phyloP scores from a whole-genome alignment of 2,113 vertebrate species.

The Okapia johnstoni region DNA sequence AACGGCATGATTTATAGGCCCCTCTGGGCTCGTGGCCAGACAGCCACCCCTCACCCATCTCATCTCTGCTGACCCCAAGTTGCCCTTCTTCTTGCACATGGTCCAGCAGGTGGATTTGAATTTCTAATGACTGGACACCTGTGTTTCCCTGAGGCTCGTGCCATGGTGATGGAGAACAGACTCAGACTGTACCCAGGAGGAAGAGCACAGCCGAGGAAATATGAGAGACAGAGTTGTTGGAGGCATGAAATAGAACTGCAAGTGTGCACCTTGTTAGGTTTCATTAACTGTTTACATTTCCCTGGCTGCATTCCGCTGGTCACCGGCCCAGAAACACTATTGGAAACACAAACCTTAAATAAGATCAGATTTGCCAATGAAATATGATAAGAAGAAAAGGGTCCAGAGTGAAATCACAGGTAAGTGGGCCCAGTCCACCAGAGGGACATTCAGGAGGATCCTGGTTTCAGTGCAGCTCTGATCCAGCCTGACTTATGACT shows the following conservation, averaged over 20 bases:
- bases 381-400: conserved; percentile 38
- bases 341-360: conserved; percentile 61
- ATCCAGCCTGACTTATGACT: conserved; percentile 11
- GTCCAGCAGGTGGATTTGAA: conserved; percentile 62
- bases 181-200: not conserved
- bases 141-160: conserved; percentile 48
- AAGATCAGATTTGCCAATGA: conserved; percentile 62
- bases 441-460: not conserved
- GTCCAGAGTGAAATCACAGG: conserved; percentile 42
- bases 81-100: not conserved
- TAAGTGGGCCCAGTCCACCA: conserved; percentile 27
- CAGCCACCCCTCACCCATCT: not conserved
- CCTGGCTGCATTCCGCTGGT: conserved; percentile 66
- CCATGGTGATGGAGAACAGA: conserved; percentile 64
- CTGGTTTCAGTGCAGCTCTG: not conserved
- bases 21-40: conserved; percentile 23
- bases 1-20: conserved; percentile 23
- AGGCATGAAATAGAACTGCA: conserved; percentile 36
- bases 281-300: conserved; percentile 61
- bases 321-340: conserved; percentile 62
- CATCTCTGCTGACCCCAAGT: not conserved
- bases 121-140: conserved; percentile 63
- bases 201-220: conserved; percentile 30
- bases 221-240: conserved; percentile 32
- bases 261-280: conserved; percentile 32